A percentile compares a stretch with the other conserved stretches of the same genome.
Conservation (phyloP, 2,113 vertebrate species). For the Mixornis gularis region DNA sequence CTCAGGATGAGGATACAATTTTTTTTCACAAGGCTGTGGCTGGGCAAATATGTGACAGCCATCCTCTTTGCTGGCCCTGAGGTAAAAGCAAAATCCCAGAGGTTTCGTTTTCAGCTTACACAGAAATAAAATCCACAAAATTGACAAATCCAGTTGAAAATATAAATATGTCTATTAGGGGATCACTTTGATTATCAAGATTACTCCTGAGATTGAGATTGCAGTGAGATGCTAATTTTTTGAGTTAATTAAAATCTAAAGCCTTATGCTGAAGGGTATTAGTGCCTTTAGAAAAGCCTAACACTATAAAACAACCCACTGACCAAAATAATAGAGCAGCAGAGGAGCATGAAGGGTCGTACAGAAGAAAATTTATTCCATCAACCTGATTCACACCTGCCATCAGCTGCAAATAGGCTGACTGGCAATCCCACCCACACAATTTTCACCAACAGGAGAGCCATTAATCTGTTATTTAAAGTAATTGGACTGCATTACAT, state of each 20-base stretch:
- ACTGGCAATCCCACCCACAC: slow-evolving; percentile 6
- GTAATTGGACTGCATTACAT: neutral
- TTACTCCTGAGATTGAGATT: neutral
- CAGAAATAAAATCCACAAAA: neutral
- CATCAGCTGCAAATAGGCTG: slow-evolving; percentile 54
- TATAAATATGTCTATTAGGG: slow-evolving; percentile 24
- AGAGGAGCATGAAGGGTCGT: slow-evolving; percentile 36
- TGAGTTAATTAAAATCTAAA: slow-evolving; percentile 41
- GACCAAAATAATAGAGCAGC: slow-evolving; percentile 43
- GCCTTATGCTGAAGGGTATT: slow-evolving; percentile 42
- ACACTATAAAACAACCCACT: slow-evolving; percentile 24
- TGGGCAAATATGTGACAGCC: neutral
- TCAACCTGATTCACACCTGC: slow-evolving; percentile 64
- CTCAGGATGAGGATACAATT: neutral
- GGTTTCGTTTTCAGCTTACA: neutral
- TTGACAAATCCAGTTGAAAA: neutral
- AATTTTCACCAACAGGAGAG: neutral
- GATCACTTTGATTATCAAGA: slow-evolving; percentile 18
- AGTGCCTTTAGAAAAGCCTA: slow-evolving; percentile 55
- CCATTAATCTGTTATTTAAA: slow-evolving; percentile 27
- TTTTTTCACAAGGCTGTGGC: neutral
- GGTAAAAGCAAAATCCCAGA: neutral
- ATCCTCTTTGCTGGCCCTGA: neutral
- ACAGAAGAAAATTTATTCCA: slow-evolving; percentile 47
- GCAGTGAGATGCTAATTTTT: neutral